A percentile compares a stretch with the other conserved stretches of the same genome.
These are phyloP conservation scores for Biston stratarius DNA, from an alignment of 2,888 invertebrate species.

Conservation along the genomic window DNA sequence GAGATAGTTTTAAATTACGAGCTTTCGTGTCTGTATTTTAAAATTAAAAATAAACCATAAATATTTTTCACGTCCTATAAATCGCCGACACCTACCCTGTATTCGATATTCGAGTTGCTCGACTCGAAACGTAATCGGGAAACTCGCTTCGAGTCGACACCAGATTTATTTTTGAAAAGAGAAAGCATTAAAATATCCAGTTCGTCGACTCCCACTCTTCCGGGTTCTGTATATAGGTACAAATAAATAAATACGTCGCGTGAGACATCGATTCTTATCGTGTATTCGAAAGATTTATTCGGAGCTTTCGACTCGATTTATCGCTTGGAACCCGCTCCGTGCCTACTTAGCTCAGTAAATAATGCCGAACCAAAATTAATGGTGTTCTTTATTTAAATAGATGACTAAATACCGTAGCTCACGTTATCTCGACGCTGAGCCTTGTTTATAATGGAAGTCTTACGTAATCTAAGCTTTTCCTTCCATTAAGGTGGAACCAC, in stretches of 20 bases:
- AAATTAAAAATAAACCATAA: conserved; percentile 31
- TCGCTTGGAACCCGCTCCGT: conserved; percentile 82
- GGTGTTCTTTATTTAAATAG: conserved; percentile 83
- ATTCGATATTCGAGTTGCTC: conserved; percentile 37
- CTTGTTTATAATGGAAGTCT: conserved; percentile 74
- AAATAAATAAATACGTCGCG: conserved; percentile 80
- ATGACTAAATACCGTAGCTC: conserved; percentile 81
- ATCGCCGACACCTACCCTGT: conserved; percentile 34
- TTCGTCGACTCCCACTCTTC: conserved; percentile 71
- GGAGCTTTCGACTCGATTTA: conserved; percentile 80
- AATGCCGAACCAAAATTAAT: conserved; percentile 81
- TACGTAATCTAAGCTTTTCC: conserved; percentile 78
- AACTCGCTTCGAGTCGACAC: conserved; percentile 36
- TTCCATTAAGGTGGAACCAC: conserved; percentile 67
- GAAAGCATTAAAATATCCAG: conserved; percentile 61
- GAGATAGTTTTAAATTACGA: conserved; percentile 28
- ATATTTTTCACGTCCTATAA: conserved; percentile 32
- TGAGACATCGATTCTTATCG: conserved; percentile 85
- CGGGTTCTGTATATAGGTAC: conserved; percentile 69
- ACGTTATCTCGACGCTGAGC: conserved; percentile 76
- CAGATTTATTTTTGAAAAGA: conserved; percentile 55
- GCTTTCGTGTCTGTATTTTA: conserved; percentile 25
- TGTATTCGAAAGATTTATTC: conserved; percentile 80
- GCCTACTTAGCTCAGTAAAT: conserved; percentile 83
- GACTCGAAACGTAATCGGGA: conserved; percentile 40